These are phyloP conservation scores for Euplexia lucipara DNA, from an alignment of 2,888 invertebrate species.

Conservation along the genomic window DNA sequence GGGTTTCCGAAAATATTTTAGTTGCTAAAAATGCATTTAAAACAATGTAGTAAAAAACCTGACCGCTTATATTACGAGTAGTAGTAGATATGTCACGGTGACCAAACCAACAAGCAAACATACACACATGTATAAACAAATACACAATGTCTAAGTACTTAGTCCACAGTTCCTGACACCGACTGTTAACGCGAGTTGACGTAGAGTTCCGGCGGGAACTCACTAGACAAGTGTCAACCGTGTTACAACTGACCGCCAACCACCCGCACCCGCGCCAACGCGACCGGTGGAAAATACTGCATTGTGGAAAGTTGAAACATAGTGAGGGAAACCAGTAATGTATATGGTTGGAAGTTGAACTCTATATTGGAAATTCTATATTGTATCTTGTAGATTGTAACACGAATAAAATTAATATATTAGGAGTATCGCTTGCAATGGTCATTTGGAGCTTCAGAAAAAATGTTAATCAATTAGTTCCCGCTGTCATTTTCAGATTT, in stretches of 20 bases:
- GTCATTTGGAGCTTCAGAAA: no score
- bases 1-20: no score
- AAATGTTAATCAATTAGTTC: no score
- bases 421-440: no score
- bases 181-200: constrained; percentile 27
- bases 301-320: background rate
- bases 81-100: background rate
- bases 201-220: constrained; percentile 34
- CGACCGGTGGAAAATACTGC: constrained; percentile 17
- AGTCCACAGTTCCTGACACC: constrained; percentile 10
- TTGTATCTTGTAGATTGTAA: no score
- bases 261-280: constrained; percentile 17
- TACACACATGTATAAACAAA: constrained; percentile 3
- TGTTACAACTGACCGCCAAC: constrained; percentile 23
- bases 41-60: no score
- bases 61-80: background rate
- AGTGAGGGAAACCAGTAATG: background rate
- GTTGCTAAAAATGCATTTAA: background rate
- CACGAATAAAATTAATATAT: no score
- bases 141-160: constrained; percentile 8
- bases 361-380: no score
- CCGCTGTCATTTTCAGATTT: no score
- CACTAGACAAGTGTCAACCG: constrained; percentile 27
- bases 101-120: background rate
- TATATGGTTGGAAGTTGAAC: background rate